Percentiles rank a stretch among this genome's conserved stretches.
Conservation (phyloP, 2,113 vertebrate species). For the Porphyrio hochstetteri region DNA sequence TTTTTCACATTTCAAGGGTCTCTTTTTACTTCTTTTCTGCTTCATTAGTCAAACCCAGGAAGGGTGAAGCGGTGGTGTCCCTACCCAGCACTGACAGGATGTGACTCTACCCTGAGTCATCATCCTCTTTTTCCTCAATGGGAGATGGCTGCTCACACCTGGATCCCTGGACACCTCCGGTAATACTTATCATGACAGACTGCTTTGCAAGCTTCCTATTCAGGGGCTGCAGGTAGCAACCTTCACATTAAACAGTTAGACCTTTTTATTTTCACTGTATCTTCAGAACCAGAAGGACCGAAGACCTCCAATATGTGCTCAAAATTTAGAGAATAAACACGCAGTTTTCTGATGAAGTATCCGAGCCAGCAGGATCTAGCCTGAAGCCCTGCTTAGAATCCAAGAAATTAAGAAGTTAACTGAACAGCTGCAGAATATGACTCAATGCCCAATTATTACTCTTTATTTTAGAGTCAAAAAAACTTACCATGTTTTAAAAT, state of each 20-base stretch:
- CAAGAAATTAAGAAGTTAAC: background rate
- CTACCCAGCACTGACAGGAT: background rate
- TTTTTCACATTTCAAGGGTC: background rate
- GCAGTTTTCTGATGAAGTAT: background rate
- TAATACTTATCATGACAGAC: background rate
- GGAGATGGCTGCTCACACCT: background rate
- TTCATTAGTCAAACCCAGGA: background rate
- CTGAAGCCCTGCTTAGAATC: background rate
- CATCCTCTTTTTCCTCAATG: background rate
- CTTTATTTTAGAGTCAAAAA: background rate
- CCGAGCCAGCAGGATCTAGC: background rate
- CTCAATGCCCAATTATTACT: background rate
- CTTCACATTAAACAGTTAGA: background rate
- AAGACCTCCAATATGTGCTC: background rate
- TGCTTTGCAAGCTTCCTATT: background rate
- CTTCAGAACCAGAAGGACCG: background rate
- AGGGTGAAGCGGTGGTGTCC: background rate
- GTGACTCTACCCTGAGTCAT: conserved; percentile 27
- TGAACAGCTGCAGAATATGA: background rate
- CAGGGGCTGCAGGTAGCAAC: background rate
- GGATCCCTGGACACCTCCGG: background rate
- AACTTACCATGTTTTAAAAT: background rate
- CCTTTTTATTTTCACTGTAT: background rate
- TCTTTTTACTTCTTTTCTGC: background rate
- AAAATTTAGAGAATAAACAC: background rate